These are phyloP conservation scores for Chrysomela aeneicollis DNA, from an alignment of 2,888 invertebrate species.

Conservation along the genomic window DNA sequence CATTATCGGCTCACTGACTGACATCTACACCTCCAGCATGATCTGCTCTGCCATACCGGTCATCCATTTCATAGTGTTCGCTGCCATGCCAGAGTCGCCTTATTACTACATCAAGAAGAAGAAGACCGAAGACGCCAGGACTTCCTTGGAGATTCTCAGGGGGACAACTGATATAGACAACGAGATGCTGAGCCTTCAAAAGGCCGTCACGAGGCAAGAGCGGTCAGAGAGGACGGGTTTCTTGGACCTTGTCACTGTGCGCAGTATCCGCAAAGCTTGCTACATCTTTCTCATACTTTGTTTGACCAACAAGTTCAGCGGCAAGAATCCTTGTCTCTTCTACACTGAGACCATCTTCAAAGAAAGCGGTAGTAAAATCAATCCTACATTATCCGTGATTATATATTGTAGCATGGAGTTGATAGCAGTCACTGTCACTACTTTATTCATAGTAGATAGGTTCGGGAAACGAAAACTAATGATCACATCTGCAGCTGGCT, in stretches of 20 bases:
- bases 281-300: constrained; percentile 68
- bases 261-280: constrained; percentile 69
- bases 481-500: constrained; percentile 64
- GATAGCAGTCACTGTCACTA: constrained; percentile 62
- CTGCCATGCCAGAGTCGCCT: constrained; percentile 74
- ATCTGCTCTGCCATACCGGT: constrained; percentile 69
- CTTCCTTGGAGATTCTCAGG: constrained; percentile 67
- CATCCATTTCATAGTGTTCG: constrained; percentile 66
- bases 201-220: constrained; percentile 58
- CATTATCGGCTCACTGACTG: constrained; percentile 68
- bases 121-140: constrained; percentile 61
- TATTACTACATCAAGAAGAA: constrained; percentile 61
- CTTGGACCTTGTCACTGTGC: constrained; percentile 64
- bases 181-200: constrained; percentile 57
- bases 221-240: constrained; percentile 62
- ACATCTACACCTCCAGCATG: constrained; percentile 65
- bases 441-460: constrained; percentile 67
- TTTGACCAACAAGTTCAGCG: constrained; percentile 70
- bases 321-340: constrained; percentile 70
- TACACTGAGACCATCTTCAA: constrained; percentile 72
- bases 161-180: constrained; percentile 64
- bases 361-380: constrained; percentile 59
- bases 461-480: constrained; percentile 72
- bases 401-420: constrained; percentile 68
- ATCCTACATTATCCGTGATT: constrained; percentile 66